These are phyloP conservation scores for Palloptera scutellata DNA, from an alignment of 2,888 invertebrate genomes.

Conservation along the genomic window DNA sequence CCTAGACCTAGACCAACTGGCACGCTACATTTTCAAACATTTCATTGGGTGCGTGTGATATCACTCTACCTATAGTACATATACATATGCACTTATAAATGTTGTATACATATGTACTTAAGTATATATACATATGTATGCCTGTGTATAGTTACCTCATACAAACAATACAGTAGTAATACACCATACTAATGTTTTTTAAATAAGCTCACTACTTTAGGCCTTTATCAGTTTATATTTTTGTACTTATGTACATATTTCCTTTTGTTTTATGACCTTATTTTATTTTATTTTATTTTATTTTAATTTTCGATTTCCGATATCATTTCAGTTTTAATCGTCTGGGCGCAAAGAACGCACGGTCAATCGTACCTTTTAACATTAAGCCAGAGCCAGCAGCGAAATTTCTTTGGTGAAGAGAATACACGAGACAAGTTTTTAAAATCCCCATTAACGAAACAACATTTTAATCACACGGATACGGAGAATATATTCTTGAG, in stretches of 20 bases:
- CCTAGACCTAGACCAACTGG: not conserved
- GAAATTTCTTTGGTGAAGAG: constrained; percentile 28
- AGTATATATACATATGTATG: not conserved
- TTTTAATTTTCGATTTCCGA: not conserved
- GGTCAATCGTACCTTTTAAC: constrained; percentile 52
- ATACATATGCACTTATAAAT: not conserved
- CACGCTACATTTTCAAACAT: not conserved
- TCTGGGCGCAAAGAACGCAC: constrained; percentile 48
- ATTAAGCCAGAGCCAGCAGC: constrained; percentile 37
- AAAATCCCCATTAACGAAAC: constrained; percentile 1
- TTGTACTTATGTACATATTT: not conserved
- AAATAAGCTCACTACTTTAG: not conserved
- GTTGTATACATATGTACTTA: no score
- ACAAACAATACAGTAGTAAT: not conserved
- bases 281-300: not conserved
- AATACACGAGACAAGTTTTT: constrained; percentile 6
- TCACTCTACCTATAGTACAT: no score
- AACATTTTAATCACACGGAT: constrained; percentile 14
- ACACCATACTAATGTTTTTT: not conserved
- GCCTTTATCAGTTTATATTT: not conserved
- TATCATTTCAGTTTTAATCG: constrained; percentile 53
- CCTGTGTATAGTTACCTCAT: not conserved
- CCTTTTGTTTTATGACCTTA: not conserved
- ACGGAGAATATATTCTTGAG: constrained; percentile 38
- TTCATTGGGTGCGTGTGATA: constrained; percentile 3